Evolutionary conservation across 2,113 vertebrate genomes (phyloP).

Genomic region (Tupaia tana): DNA sequence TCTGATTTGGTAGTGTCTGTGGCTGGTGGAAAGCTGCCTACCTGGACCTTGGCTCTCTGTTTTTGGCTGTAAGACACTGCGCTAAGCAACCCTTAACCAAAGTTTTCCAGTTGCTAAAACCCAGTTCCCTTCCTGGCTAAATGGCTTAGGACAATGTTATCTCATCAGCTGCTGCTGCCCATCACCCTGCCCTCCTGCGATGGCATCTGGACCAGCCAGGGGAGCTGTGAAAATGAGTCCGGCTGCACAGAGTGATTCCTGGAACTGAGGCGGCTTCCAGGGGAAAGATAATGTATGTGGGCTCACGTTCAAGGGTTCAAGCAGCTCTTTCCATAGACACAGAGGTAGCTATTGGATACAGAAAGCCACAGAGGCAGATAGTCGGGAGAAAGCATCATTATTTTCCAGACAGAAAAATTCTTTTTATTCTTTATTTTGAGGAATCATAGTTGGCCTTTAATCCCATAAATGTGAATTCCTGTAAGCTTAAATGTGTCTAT

Average conservation of each 20-base stretch:
- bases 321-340: background rate
- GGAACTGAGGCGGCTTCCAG: background rate
- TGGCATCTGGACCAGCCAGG: background rate
- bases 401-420: constrained; percentile 29
- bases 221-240: background rate
- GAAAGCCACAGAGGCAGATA: background rate
- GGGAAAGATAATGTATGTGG: background rate
- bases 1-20: constrained; percentile 8
- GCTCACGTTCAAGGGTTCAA: background rate
- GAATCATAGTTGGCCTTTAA: background rate
- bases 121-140: background rate
- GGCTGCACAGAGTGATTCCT: background rate
- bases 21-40: constrained; percentile 31
- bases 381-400: background rate
- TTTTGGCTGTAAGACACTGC: constrained; percentile 51
- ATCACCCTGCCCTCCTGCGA: background rate
- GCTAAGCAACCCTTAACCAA: constrained; percentile 1
- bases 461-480: background rate
- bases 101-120: constrained; percentile 65
- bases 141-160: background rate
- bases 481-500: background rate
- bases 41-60: background rate
- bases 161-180: background rate
- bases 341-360: background rate
- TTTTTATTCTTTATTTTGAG: background rate